Conservation (phyloP, 2,888 invertebrate genomes). For the Morpho helenor region DNA sequence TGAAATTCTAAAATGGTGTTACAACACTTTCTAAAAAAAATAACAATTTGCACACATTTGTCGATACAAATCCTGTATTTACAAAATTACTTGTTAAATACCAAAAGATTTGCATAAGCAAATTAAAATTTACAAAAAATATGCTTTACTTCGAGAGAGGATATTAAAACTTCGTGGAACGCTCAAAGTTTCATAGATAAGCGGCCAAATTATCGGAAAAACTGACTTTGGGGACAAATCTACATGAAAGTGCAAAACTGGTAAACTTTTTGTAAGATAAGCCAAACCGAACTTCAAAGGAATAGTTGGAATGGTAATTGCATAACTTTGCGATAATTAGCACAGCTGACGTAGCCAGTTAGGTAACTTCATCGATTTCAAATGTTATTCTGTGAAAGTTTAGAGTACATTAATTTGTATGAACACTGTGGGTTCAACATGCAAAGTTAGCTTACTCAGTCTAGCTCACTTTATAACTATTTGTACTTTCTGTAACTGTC, state of each 20-base stretch:
- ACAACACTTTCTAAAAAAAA: too few species aligned
- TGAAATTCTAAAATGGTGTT: too few species aligned
- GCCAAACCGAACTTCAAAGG: slow-evolving; percentile 24
- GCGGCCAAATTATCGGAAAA: slow-evolving; percentile 10
- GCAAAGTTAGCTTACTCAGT: too few species aligned
- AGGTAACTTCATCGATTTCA: slow-evolving; percentile 21
- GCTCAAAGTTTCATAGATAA: slow-evolving; percentile 8
- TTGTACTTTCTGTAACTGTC: too few species aligned
- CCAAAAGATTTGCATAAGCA: too few species aligned
- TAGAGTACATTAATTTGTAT: slow-evolving; percentile 12
- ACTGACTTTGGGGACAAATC: slow-evolving; percentile 14
- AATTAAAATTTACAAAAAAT: too few species aligned
- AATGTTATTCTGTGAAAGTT: slow-evolving; percentile 21
- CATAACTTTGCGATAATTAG: slow-evolving; percentile 28
- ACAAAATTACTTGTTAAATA: too few species aligned
- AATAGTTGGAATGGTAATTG: slow-evolving; percentile 26
- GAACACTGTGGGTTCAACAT: slow-evolving; percentile 1
- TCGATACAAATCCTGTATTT: too few species aligned
- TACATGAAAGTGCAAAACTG: slow-evolving; percentile 22
- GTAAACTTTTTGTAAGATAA: slow-evolving; percentile 24
- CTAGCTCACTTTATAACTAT: too few species aligned
- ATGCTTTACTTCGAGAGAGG: background rate
- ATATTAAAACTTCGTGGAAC: slow-evolving; percentile 6
- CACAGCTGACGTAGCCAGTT: slow-evolving; percentile 19
- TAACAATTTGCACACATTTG: too few species aligned